phyloP scores from a whole-genome alignment of 1,140 invertebrate genomes.

The Dinothrombium tinctorium region DNA sequence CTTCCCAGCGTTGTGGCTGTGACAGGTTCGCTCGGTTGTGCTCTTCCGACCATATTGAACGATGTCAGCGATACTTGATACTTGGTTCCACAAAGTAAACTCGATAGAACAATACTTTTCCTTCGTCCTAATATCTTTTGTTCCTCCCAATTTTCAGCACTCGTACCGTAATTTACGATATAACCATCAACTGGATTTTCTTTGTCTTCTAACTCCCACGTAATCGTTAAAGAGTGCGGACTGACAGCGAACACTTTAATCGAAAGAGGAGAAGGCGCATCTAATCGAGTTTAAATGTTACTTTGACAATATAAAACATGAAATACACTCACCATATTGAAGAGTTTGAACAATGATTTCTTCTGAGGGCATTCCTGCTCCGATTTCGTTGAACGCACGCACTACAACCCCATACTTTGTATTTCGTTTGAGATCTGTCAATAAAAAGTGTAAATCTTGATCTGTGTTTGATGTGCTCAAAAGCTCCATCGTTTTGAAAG shows the following conservation, averaged over 20 bases:
- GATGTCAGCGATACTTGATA: conserved; percentile 28
- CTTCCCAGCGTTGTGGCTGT: conserved; percentile 22
- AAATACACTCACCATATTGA: conserved; percentile 11
- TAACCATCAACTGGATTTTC: conserved; percentile 18
- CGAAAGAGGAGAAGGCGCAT: not conserved
- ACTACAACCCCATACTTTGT: conserved; percentile 25
- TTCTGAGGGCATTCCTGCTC: conserved; percentile 14
- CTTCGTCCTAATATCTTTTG: not conserved
- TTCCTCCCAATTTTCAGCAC: conserved; percentile 32
- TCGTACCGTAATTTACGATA: conserved; percentile 24
- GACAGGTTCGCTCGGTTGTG: conserved; percentile 18
- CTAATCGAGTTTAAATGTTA: too few species aligned
- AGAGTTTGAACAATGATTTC: conserved; percentile 9
- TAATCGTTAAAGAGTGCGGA: conserved; percentile 16
- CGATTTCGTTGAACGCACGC: conserved; percentile 67
- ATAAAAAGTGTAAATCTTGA: not conserved
- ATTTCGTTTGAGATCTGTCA: conserved; percentile 11
- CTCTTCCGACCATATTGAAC: conserved; percentile 20
- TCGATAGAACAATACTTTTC: conserved; percentile 28
- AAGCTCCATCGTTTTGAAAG: not conserved
- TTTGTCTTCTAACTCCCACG: conserved; percentile 19
- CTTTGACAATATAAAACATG: too few species aligned
- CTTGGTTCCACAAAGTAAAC: conserved; percentile 41
- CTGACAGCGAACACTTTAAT: conserved; percentile 8
- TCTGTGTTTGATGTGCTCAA: not conserved